Percentiles rank a stretch among this genome's conserved stretches.
Conservation (phyloP, 2,797 vertebrate species). For the Pagetopsis macropterus region DNA sequence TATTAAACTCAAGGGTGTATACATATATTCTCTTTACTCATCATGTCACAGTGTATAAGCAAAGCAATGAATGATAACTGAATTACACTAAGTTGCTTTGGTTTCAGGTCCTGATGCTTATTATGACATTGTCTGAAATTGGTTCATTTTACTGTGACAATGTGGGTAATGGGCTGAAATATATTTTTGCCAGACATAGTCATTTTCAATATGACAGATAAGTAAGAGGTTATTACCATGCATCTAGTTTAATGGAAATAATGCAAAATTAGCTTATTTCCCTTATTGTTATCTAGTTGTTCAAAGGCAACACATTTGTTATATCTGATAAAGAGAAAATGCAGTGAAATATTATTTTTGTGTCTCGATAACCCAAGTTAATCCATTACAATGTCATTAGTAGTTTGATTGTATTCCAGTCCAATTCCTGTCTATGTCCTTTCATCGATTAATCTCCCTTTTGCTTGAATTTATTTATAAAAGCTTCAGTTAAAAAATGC, state of each 20-base stretch:
- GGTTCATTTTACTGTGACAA: neutral
- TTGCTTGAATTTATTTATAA: neutral
- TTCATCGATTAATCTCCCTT: neutral
- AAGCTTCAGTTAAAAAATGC: neutral
- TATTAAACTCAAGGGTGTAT: neutral
- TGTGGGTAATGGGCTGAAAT: neutral
- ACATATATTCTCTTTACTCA: neutral
- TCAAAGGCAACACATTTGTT: neutral
- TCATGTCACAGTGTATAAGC: no score
- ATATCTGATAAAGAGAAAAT: neutral
- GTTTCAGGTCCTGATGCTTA: no score
- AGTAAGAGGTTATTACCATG: neutral
- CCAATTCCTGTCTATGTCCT: neutral
- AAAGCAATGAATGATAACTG: no score
- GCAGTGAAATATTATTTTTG: neutral
- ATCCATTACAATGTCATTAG: neutral
- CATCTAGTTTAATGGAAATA: neutral
- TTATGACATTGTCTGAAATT: no score
- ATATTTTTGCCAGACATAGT: neutral
- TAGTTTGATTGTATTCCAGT: neutral
- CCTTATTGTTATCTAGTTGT: neutral
- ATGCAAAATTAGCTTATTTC: neutral
- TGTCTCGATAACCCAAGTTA: neutral
- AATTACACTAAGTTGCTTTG: no score
- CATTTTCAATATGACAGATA: neutral